phyloP scores from a whole-genome alignment of 1,140 invertebrate species.

The Vollenhovia emeryi region DNA sequence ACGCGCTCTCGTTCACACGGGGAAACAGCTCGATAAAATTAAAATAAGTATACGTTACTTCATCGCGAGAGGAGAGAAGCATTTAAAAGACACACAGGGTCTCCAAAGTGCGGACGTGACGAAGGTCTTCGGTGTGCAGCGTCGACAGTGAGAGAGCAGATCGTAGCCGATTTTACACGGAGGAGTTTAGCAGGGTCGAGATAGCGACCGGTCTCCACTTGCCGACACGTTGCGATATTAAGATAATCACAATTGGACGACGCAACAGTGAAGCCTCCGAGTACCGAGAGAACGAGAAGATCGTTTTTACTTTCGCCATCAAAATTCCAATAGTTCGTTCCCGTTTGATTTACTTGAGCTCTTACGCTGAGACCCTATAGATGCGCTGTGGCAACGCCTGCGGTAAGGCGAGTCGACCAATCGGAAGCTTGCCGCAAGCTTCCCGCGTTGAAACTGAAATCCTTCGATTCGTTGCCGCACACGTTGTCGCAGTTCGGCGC shows the following conservation, averaged over 20 bases:
- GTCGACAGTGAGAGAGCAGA: slow-evolving; percentile 11
- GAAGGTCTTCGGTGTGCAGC: slow-evolving; percentile 1
- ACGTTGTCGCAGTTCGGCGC: too few species aligned
- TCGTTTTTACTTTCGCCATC: not conserved
- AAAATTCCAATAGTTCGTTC: not conserved
- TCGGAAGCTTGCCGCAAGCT: too few species aligned
- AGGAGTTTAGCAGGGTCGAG: not conserved
- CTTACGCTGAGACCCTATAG: too few species aligned
- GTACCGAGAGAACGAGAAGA: not conserved
- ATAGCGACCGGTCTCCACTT: not conserved
- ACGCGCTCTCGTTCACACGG: not conserved
- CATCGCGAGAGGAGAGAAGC: slow-evolving; percentile 44
- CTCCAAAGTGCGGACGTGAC: slow-evolving; percentile 30
- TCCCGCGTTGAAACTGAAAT: too few species aligned
- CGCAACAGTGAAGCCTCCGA: too few species aligned
- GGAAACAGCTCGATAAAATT: slow-evolving; percentile 50
- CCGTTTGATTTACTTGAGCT: too few species aligned
- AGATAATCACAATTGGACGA: not conserved
- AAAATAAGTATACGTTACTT: slow-evolving; percentile 53
- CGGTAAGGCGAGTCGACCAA: too few species aligned
- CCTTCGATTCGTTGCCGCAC: too few species aligned
- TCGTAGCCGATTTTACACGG: not conserved
- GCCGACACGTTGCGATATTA: not conserved
- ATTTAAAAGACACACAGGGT: slow-evolving; percentile 63
- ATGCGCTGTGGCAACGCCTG: too few species aligned